Evolutionary conservation across 2,888 invertebrate species (phyloP), one percentile per base, ranked within the genome.

Genomic region (Diplolepis rosae): DNA sequence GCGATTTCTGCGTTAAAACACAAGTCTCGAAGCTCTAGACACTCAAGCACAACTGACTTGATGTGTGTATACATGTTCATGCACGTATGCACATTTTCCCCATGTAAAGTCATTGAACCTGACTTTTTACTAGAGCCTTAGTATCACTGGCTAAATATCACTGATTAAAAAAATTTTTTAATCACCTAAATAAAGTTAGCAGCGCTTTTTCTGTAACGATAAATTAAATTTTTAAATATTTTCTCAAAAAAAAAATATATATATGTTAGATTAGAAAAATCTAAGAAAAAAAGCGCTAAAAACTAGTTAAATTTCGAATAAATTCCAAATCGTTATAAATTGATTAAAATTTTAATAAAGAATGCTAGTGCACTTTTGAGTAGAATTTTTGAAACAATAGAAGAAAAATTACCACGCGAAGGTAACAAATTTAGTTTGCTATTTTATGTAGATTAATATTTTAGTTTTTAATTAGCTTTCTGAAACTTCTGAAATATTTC

Each of bases 1-100:
- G 61, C 6, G 22, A 13, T 61, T 61, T 61, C 24, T 61, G 7
- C 39, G 39, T 61, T 61, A 61, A 27, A 61, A 39, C n/a, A 27
- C 39, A 22, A 56, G 15, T 35, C 56, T 50, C 24, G 24, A 24
- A 50, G 24, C 50, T 50, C 27, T 24, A 22, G 50, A 54, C 32
- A 15, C 54, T 54, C 30, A 2, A 54, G 15, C 27, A 27, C 51
- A 30, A 52, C 52, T 32, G 28, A 32, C 39, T 24, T 61, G 39
- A 61, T 61, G 24, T 61, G 35, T 39, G 35, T 61, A 61, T 39
- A n/a, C 61, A 61, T 61, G 39, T 39, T 61, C 61, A 61, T 39
- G 24, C 39, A 22, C 61, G 39, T 61, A 39, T 61, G 32, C 61
- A 56, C 56, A 39, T 39, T 61, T 61, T 7, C n/a, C 56, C n/a